A percentile compares a stretch with the other conserved stretches of the same genome.
Conservation (phyloP, 2,113 vertebrate species). For the Trichomycterus rosablanca region DNA sequence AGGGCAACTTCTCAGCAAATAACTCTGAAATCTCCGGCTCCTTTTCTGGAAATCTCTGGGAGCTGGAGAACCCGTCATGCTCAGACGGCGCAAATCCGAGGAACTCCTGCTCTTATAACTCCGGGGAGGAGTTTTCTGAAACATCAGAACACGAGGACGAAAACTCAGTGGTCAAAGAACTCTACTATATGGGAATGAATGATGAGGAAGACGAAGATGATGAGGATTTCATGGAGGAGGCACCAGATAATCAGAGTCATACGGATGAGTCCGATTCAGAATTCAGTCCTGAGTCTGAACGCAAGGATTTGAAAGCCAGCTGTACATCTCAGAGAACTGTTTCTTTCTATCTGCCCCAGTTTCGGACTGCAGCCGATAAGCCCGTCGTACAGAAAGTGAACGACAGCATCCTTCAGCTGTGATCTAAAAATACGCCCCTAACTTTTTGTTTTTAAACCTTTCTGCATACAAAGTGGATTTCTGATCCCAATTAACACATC, state of each 20-base stretch:
- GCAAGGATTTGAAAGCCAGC: conserved; percentile 1
- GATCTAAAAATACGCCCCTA: conserved; percentile 1
- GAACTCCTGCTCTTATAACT: conserved; percentile 66
- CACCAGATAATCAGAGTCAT: not conserved
- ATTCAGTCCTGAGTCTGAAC: conserved; percentile 42
- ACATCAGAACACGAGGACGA: conserved; percentile 63
- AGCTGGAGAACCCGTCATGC: conserved; percentile 54
- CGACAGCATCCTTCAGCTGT: conserved; percentile 39
- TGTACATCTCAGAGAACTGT: conserved; percentile 43
- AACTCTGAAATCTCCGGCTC: conserved; percentile 57
- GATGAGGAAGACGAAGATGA: conserved; percentile 47
- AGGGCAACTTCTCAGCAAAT: conserved; percentile 62
- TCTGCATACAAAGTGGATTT: not conserved
- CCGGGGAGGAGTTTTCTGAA: conserved; percentile 80
- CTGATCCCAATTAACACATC: too few relatives aligned
- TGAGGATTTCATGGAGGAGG: conserved; percentile 42
- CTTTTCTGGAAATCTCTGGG: conserved; percentile 68
- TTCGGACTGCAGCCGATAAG: conserved; percentile 62
- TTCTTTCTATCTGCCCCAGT: conserved; percentile 83
- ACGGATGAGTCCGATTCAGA: conserved; percentile 39
- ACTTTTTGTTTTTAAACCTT: not conserved
- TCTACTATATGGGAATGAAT: conserved; percentile 72
- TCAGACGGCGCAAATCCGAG: conserved; percentile 52
- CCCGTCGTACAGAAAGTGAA: conserved; percentile 51
- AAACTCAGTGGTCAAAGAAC: conserved; percentile 52